Conservation (phyloP, 2,113 vertebrate species). For the Opisthocomus hoazin region DNA sequence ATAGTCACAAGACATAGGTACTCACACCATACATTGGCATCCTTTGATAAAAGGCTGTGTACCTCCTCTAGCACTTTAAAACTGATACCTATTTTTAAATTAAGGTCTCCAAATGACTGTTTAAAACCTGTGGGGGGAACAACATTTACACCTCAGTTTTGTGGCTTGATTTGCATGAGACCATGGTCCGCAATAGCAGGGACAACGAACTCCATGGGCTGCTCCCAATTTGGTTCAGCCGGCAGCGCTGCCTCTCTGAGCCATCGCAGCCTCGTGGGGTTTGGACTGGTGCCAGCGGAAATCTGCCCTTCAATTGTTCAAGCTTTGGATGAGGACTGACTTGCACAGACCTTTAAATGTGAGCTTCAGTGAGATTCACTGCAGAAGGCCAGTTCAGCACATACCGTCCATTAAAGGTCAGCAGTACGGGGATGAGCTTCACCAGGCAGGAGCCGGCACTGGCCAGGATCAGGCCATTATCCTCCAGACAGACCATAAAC, state of each 20-base stretch:
- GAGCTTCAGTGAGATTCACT: neutral
- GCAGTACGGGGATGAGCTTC: neutral
- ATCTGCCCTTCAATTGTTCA: neutral
- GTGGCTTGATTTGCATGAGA: neutral
- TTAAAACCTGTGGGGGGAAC: neutral
- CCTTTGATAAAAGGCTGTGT: neutral
- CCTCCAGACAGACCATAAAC: neutral
- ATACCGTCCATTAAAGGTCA: neutral
- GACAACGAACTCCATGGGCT: fast-evolving
- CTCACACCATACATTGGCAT: neutral
- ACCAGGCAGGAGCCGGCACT: neutral
- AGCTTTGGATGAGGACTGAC: neutral
- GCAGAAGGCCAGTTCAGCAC: neutral
- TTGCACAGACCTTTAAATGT: neutral
- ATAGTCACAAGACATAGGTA: neutral
- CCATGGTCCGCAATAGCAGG: neutral
- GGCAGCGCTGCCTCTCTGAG: neutral
- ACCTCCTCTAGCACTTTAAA: neutral
- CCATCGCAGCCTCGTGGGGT: neutral
- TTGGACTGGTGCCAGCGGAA: neutral
- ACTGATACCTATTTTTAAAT: neutral
- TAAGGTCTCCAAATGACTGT: neutral
- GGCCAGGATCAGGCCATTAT: neutral
- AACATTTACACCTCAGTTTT: neutral
- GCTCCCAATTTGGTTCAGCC: fast-evolving